phyloP scores from a whole-genome alignment of 2,888 invertebrate genomes.

The Colletes collaris region DNA sequence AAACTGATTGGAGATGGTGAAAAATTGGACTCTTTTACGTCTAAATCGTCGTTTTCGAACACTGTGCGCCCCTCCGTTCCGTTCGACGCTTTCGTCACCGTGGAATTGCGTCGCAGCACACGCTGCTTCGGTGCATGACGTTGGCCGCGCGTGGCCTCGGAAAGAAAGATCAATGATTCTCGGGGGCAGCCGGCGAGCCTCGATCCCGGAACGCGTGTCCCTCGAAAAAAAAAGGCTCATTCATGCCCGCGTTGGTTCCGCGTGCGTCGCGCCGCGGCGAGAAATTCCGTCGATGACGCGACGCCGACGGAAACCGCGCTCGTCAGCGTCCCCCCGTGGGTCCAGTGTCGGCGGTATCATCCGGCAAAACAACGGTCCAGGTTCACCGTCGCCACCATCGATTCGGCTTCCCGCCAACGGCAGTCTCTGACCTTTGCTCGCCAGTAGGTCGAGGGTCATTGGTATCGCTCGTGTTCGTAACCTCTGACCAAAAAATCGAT shows the following conservation, averaged over 20 bases:
- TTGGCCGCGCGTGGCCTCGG: conserved; percentile 44
- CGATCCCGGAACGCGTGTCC: conserved; percentile 20
- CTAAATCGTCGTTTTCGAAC: too few relatives aligned
- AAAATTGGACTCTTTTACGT: too few relatives aligned
- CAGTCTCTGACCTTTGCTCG: conserved; percentile 67
- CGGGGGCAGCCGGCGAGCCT: conserved; percentile 17
- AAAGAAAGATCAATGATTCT: conserved; percentile 72
- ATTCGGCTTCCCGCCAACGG: conserved; percentile 58
- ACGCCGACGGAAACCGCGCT: background rate
- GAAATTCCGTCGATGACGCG: background rate
- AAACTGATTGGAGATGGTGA: too few relatives aligned
- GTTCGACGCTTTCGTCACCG: conserved; percentile 26
- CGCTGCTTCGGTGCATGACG: conserved; percentile 46
- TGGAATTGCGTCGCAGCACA: conserved; percentile 58
- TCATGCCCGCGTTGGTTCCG: background rate
- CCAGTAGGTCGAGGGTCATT: conserved; percentile 69
- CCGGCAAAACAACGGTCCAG: conserved; percentile 24
- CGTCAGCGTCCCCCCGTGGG: background rate
- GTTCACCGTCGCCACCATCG: conserved; percentile 46
- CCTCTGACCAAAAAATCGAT: conserved; percentile 59
- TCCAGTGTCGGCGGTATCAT: background rate
- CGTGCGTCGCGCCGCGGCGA: background rate
- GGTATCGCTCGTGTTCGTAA: conserved; percentile 56
- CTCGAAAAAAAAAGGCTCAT: conserved; percentile 20
- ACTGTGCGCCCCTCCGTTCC: background rate